Percentiles rank a stretch among this genome's conserved stretches.
These are phyloP conservation scores for Sarcoramphus papa DNA, from an alignment of 2,797 vertebrate genomes.

Conservation along the genomic window DNA sequence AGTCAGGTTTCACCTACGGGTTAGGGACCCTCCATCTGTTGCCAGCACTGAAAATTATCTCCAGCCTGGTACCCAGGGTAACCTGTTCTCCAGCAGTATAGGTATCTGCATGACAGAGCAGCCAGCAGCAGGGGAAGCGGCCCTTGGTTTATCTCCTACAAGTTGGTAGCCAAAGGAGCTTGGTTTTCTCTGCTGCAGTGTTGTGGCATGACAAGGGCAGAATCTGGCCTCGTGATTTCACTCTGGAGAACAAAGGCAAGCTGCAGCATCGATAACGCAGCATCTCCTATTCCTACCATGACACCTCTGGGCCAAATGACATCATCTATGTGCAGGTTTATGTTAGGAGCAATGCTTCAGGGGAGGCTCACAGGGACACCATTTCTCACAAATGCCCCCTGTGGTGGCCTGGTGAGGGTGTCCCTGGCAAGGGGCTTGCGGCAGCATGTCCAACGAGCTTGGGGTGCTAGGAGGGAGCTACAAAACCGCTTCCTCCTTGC, in stretches of 20 bases:
- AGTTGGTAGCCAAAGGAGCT: background rate
- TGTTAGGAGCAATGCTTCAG: background rate
- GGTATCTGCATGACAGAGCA: background rate
- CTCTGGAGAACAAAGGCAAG: background rate
- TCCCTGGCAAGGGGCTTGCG: background rate
- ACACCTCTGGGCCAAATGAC: no score
- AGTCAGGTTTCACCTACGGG: background rate
- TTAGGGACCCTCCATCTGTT: background rate
- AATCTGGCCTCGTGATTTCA: background rate
- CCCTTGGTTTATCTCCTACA: background rate
- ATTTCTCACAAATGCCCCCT: background rate
- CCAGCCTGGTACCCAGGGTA: background rate
- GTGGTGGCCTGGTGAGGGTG: background rate
- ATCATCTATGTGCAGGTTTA: background rate
- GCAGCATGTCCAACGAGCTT: fast-evolving
- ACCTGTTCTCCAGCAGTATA: background rate
- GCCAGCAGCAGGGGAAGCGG: background rate
- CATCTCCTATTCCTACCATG: background rate
- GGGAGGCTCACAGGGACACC: background rate
- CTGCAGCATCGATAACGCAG: background rate
- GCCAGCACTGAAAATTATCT: background rate
- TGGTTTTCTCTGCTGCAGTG: background rate
- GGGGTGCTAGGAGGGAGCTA: background rate
- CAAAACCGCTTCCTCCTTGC: background rate
- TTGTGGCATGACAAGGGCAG: background rate